Evolutionary conservation across 30 jellyfish, hydroid and myxozoan genomes (phyloP).

Genomic region (Pelagia noctiluca): DNA sequence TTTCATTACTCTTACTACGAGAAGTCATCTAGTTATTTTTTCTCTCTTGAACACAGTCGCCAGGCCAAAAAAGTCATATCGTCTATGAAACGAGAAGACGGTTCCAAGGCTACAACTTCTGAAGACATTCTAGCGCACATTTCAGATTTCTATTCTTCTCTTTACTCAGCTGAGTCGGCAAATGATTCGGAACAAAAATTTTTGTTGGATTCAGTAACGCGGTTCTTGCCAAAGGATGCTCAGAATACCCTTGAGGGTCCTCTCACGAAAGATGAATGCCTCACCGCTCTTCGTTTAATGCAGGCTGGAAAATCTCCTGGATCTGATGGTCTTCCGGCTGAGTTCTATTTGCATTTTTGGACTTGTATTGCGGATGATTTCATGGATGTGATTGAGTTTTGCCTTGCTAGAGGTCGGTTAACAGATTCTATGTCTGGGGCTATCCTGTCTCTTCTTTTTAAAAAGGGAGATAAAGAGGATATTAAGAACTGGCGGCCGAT

Average conservation of each 20-base stretch:
- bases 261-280: constrained; percentile 6
- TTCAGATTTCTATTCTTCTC: not conserved
- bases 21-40: no score
- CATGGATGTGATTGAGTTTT: constrained; percentile 1
- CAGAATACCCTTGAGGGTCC: constrained; percentile 8
- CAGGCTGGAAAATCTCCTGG: constrained; percentile 22
- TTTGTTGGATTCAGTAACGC: not conserved
- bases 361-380: not conserved
- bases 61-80: no score
- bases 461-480: no score
- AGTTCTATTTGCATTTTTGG: constrained; percentile 29
- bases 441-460: not conserved
- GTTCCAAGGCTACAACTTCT: no score
- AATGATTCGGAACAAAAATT: constrained; percentile 15
- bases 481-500: no score
- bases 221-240: not conserved
- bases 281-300: not conserved
- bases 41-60: no score
- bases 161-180: not conserved
- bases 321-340: constrained; percentile 25
- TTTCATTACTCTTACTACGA: no score
- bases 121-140: no score
- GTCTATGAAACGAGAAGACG: no score
- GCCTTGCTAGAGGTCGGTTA: not conserved
- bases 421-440: constrained; percentile 42